phyloP scores from a whole-genome alignment of 1,140 invertebrate genomes.

The Ectropis grisescens region DNA sequence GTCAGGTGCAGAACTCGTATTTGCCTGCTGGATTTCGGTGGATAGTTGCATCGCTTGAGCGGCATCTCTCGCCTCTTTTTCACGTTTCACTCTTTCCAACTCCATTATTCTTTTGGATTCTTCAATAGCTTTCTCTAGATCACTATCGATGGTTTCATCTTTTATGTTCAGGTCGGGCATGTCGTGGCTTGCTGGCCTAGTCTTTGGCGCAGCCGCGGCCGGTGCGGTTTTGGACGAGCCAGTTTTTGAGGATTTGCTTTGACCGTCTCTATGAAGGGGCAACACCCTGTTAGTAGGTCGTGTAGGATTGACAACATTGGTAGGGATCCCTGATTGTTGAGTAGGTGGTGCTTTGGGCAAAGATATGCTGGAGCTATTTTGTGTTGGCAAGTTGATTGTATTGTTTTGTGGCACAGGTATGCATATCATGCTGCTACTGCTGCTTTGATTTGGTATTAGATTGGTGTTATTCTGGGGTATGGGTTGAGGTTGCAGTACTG shows the following conservation, averaged over 20 bases:
- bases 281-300: conserved; percentile 82
- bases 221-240: conserved; percentile 24
- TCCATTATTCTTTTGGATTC: conserved; percentile 67
- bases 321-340: conserved; percentile 73
- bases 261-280: conserved; percentile 75
- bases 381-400: conserved; percentile 59
- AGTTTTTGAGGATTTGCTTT: conserved; percentile 52
- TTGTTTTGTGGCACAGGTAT: conserved; percentile 52
- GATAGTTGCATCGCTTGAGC: conserved; percentile 40
- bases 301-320: conserved; percentile 78
- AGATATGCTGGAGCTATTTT: conserved; percentile 70
- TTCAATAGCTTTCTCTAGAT: conserved; percentile 67
- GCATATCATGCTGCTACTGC: conserved; percentile 47
- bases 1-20: conserved; percentile 30
- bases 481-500: neutral
- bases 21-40: conserved; percentile 42
- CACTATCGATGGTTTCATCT: conserved; percentile 62
- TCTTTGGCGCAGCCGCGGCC: conserved; percentile 33
- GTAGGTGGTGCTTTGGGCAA: conserved; percentile 73
- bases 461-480: conserved; percentile 12
- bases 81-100: conserved; percentile 54
- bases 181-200: conserved; percentile 56
- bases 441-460: conserved; percentile 46
- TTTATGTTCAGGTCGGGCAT: conserved; percentile 67
- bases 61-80: conserved; percentile 50